These are phyloP conservation scores for Xiphophorus hellerii DNA, from an alignment of 2,113 vertebrate species.

Conservation along the genomic window DNA sequence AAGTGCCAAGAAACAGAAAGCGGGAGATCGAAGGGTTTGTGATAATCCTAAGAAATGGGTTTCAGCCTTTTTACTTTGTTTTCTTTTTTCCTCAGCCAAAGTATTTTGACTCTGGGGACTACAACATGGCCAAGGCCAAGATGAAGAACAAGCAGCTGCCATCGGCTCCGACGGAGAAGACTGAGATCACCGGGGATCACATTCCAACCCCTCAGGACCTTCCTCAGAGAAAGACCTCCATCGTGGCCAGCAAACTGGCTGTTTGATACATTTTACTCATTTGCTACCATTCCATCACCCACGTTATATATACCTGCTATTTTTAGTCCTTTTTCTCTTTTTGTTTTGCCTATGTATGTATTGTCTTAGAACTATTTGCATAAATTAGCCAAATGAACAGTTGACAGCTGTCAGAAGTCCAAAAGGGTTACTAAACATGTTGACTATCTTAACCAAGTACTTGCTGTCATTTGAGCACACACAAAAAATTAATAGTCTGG, in stretches of 20 bases:
- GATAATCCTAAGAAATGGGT: no score
- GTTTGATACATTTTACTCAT: slow-evolving; percentile 87
- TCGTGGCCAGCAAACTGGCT: slow-evolving; percentile 96
- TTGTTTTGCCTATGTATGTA: slow-evolving; percentile 35
- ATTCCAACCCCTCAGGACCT: slow-evolving; percentile 99
- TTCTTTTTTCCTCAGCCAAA: slow-evolving; percentile 85
- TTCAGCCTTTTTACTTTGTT: neutral
- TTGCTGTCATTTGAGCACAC: slow-evolving; percentile 15
- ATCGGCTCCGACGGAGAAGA: slow-evolving; percentile 89
- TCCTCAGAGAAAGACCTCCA: slow-evolving; percentile 95
- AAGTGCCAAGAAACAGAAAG: no score
- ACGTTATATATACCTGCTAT: slow-evolving; percentile 71
- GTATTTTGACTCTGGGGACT: slow-evolving; percentile 99
- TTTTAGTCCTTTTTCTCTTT: slow-evolving; percentile 40
- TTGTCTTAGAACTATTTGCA: slow-evolving; percentile 47
- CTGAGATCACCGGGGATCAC: slow-evolving; percentile 97
- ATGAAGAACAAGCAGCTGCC: slow-evolving; percentile 98
- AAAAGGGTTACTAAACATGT: slow-evolving; percentile 17
- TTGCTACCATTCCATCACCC: slow-evolving; percentile 84
- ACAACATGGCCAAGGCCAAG: slow-evolving; percentile 99
- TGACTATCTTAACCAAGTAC: slow-evolving; percentile 22
- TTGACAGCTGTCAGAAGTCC: slow-evolving; percentile 23
- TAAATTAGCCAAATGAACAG: slow-evolving; percentile 41
- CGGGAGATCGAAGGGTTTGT: no score
- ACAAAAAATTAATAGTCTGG: slow-evolving; percentile 13